Evolutionary conservation across 2,797 vertebrate genomes (phyloP).

Genomic region (Bradypodion pumilum): DNA sequence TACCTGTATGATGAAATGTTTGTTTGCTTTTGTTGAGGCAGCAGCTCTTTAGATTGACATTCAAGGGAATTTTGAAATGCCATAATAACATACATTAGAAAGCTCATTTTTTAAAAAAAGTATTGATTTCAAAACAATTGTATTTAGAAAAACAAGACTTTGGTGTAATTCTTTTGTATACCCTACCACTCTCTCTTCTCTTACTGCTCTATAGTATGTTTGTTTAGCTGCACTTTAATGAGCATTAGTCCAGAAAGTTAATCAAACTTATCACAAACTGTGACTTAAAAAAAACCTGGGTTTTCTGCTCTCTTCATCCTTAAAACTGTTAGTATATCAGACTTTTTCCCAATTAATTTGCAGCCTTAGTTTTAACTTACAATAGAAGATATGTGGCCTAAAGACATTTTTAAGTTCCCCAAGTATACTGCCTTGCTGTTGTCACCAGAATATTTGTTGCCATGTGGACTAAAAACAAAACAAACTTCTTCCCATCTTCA

Average conservation of each 20-base stretch:
- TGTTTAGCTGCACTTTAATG: constrained; percentile 59
- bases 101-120: too few relatives aligned
- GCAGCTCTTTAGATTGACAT: background rate
- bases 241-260: constrained; percentile 56
- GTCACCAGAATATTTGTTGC: background rate
- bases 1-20: too few relatives aligned
- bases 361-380: background rate
- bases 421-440: background rate
- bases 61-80: too few relatives aligned
- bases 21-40: background rate
- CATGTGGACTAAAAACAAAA: background rate
- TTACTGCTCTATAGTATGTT: constrained; percentile 59
- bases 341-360: background rate
- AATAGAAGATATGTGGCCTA: background rate
- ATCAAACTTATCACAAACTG: constrained; percentile 57
- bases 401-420: background rate
- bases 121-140: too few relatives aligned
- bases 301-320: constrained; percentile 25
- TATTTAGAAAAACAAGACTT: constrained; percentile 30
- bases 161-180: constrained; percentile 1
- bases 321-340: background rate
- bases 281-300: constrained; percentile 50
- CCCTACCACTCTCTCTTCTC: constrained; percentile 28
- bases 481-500: too few relatives aligned
- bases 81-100: too few relatives aligned